Evolutionary conservation across 1,140 invertebrate species (phyloP).

Genomic region (Drosophila parabipectinata): DNA sequence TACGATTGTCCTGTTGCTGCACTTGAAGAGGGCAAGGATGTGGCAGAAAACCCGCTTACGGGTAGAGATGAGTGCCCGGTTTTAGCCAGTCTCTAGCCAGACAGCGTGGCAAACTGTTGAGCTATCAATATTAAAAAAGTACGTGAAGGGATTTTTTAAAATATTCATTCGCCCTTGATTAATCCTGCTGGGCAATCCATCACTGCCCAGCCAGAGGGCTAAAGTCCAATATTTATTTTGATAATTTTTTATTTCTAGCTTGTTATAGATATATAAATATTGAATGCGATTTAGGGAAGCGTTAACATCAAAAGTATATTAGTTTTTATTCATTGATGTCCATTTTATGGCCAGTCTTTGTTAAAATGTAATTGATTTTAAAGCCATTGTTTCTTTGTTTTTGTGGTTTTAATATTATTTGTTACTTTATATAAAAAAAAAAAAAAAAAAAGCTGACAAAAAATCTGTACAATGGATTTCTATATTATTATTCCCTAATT

Average conservation of each 20-base stretch:
- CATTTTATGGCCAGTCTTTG: too few relatives aligned
- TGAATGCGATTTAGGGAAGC: not conserved
- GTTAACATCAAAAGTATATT: not conserved
- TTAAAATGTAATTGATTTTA: not conserved
- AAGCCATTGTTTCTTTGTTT: not conserved
- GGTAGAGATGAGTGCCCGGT: conserved; percentile 37
- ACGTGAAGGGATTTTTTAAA: conserved; percentile 45
- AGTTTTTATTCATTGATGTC: not conserved
- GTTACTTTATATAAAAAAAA: too few relatives aligned
- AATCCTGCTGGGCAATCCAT: conserved; percentile 35
- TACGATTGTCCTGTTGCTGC: conserved; percentile 76
- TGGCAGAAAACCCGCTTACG: conserved; percentile 9
- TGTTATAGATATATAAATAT: not conserved
- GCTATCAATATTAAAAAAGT: conserved; percentile 37
- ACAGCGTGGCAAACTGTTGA: conserved; percentile 30
- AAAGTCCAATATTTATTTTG: conserved; percentile 13
- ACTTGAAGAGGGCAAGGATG: conserved; percentile 1
- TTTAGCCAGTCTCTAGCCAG: conserved; percentile 9
- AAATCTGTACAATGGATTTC: too few relatives aligned
- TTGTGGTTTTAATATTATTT: too few relatives aligned
- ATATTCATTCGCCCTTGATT: conserved; percentile 46
- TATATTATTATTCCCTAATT: not conserved
- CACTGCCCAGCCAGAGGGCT: conserved; percentile 7
- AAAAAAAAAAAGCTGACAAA: too few relatives aligned
- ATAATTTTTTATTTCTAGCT: not conserved